phyloP scores from a whole-genome alignment of 2,888 invertebrate species.

The Prosopocoilus inquinatus region DNA sequence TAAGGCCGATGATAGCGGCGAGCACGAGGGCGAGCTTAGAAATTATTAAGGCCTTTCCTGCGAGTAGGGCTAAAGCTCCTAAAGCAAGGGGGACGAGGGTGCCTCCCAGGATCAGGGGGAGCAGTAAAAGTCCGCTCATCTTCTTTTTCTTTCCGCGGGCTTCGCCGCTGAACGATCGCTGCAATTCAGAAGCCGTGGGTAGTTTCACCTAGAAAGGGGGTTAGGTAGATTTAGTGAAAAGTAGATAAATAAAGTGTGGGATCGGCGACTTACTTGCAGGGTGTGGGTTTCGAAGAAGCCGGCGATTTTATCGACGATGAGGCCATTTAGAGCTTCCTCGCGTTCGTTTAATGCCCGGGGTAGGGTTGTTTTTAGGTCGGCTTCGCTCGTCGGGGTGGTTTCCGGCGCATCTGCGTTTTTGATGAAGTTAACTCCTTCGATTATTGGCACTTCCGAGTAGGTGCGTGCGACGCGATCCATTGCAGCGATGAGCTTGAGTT shows the following conservation, averaged over 20 bases:
- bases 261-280: constrained; percentile 63
- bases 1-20: constrained; percentile 81
- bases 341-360: constrained; percentile 72
- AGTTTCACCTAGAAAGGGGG: constrained; percentile 64
- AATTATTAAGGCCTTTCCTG: constrained; percentile 83
- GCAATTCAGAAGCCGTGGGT: constrained; percentile 65
- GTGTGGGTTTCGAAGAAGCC: constrained; percentile 78
- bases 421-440: constrained; percentile 75
- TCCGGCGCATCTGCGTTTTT: constrained; percentile 53
- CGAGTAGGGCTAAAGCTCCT: constrained; percentile 76
- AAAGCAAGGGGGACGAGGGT: constrained; percentile 80
- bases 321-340: constrained; percentile 68
- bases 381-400: constrained; percentile 54
- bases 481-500: constrained; percentile 74
- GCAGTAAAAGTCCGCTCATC: constrained; percentile 70
- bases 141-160: constrained; percentile 66
- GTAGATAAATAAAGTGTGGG: constrained; percentile 4
- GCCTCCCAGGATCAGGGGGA: constrained; percentile 77
- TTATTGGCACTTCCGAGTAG: constrained; percentile 61
- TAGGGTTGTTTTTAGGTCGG: constrained; percentile 68
- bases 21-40: constrained; percentile 79
- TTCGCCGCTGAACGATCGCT: constrained; percentile 62
- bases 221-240: background rate
- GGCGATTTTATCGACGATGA: constrained; percentile 72
- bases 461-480: constrained; percentile 70